Conservation (phyloP, 1,140 invertebrate species). For the Anthonomus grandis region DNA sequence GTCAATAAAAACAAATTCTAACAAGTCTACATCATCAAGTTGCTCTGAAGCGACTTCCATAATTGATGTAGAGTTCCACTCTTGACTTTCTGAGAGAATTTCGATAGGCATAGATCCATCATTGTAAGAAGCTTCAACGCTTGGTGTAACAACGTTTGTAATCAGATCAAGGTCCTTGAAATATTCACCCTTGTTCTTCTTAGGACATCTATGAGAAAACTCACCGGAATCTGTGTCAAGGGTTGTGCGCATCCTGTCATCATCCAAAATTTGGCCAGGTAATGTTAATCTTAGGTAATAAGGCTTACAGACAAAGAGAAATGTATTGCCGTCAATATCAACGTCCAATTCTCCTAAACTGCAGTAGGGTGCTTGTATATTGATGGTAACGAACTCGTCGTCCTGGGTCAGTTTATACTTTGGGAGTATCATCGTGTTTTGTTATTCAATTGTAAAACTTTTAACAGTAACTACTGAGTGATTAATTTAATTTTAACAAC, state of each 20-base stretch:
- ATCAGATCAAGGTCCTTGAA: constrained; percentile 74
- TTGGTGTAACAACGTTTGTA: constrained; percentile 61
- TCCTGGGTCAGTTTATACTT: constrained; percentile 41
- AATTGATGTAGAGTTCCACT: too few relatives aligned
- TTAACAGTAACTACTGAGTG: too few relatives aligned
- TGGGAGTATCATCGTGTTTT: constrained; percentile 49
- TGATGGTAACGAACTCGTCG: constrained; percentile 37
- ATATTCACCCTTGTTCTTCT: constrained; percentile 62
- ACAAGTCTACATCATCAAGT: too few relatives aligned
- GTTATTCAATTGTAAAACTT: too few relatives aligned
- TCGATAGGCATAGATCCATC: constrained; percentile 53
- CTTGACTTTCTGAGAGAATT: too few relatives aligned
- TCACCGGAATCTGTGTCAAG: constrained; percentile 70
- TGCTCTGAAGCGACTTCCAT: constrained; percentile 53
- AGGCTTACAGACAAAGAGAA: constrained; percentile 43
- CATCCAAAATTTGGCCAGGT: constrained; percentile 64
- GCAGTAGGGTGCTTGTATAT: constrained; percentile 43
- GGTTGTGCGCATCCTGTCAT: constrained; percentile 60
- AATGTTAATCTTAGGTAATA: constrained; percentile 50
- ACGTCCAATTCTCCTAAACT: constrained; percentile 42
- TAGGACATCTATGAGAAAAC: constrained; percentile 67
- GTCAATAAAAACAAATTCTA: too few relatives aligned
- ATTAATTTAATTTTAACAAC: too few relatives aligned
- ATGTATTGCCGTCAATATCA: constrained; percentile 37
- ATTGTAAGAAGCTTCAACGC: constrained; percentile 53